phyloP scores from a whole-genome alignment of 1,140 invertebrate species.

The Zaprionus vittiger region DNA sequence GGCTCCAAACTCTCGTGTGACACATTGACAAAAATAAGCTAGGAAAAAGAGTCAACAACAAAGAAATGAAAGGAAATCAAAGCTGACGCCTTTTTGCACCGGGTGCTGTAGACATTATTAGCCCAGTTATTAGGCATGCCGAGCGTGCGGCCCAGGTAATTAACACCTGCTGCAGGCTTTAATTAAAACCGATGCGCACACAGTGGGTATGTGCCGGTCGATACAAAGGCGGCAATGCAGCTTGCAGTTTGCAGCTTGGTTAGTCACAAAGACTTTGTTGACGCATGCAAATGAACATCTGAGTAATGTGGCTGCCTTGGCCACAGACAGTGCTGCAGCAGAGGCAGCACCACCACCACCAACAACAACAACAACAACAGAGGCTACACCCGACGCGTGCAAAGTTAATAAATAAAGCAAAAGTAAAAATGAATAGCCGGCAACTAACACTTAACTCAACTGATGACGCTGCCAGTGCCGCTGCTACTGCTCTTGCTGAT shows the following conservation, averaged over 20 bases:
- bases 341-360: not conserved
- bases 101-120: slow-evolving; percentile 28
- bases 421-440: slow-evolving; percentile 49
- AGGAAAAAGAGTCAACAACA: not conserved
- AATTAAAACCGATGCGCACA: slow-evolving; percentile 54
- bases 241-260: slow-evolving; percentile 43
- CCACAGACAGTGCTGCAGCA: slow-evolving; percentile 43
- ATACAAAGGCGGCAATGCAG: slow-evolving; percentile 68
- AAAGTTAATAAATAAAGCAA: slow-evolving; percentile 67
- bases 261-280: slow-evolving; percentile 61
- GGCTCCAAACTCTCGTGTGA: slow-evolving; percentile 47
- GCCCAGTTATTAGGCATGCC: slow-evolving; percentile 74
- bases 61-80: too few species aligned
- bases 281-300: slow-evolving; percentile 69
- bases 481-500: slow-evolving; percentile 5
- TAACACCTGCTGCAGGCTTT: slow-evolving; percentile 61
- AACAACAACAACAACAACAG: slow-evolving; percentile 7
- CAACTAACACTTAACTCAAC: slow-evolving; percentile 67
- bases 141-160: slow-evolving; percentile 53
- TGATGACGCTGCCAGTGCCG: slow-evolving; percentile 39
- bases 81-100: not conserved
- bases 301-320: slow-evolving; percentile 43
- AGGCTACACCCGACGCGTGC: slow-evolving; percentile 8
- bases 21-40: slow-evolving; percentile 65
- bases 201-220: slow-evolving; percentile 42